Base-by-base conservation (phyloP, 2,113 vertebrate species). In the Notothenia rossii region DNA sequence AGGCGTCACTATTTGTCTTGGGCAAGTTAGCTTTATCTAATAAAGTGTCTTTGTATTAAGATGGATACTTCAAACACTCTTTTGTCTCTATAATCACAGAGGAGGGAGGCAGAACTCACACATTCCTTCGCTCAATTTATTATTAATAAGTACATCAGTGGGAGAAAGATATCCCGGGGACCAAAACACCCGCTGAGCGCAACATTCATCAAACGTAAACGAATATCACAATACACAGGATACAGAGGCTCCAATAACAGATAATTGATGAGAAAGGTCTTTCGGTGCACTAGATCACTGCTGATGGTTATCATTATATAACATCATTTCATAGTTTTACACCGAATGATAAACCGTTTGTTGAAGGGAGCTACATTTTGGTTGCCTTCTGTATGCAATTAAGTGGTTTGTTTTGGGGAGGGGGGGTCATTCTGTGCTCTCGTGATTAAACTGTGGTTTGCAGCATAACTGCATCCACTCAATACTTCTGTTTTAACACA, bases 71-170 rank as follows among this genome's bases (percentile, higher is more conserved):
- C 93, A 93, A 94, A 94, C 90, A 86, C 91, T 89, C 93, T 91
- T 93, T 94, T 94, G 93, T 95, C 93, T 93, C 93, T 91, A 94
- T 94, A 95, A 95, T 95, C 94, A 94, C 92, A 92, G 92, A 87
- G 90, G 91, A 94, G 94, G 93, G 93, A 94, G 92, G 92, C 90
- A 92, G 92, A 93, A 94, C 94, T 94, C 95, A 92, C 94, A 94
- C 93, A 95, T 93, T 95, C 92, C 89, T 94, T 94, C 91, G 74
- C 89, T 92, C 95, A 95, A 95, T 95, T 94, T 95, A 95, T 95
- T 95, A 95, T 95, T 95, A 95, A 95, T 95, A 95, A 95, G 94
- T 94, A 94, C 95, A 95, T 95, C 94, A 95, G 93, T 93, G 91
- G 92, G 92, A 93, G 90, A 91, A 93, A 92, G 92, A 94, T 95